A percentile compares a stretch with the other conserved stretches of the same genome.
These are phyloP conservation scores for Meloidogyne hapla DNA, from an alignment of 1,140 invertebrate genomes.

Conservation along the genomic window DNA sequence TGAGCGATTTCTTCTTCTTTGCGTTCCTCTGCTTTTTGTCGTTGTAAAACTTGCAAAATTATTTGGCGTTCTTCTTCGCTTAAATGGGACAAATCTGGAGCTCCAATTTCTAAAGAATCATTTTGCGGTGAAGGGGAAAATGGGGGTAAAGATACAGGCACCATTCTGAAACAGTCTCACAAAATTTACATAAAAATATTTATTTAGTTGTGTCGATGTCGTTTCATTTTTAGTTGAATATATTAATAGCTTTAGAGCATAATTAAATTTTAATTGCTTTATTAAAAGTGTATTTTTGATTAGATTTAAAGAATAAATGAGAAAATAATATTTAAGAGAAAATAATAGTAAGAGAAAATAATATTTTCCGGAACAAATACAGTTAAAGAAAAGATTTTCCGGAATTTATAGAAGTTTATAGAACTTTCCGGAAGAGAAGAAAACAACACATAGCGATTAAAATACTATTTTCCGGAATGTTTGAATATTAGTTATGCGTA, in stretches of 20 bases:
- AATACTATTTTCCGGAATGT: no score
- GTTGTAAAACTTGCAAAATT: constrained; percentile 91
- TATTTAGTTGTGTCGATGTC: neutral
- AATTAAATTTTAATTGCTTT: no score
- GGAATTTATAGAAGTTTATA: no score
- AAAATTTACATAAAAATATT: neutral
- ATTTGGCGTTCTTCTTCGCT: constrained; percentile 93
- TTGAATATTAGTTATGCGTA: no score
- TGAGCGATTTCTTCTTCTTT: constrained; percentile 76
- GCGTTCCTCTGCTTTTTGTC: constrained; percentile 93
- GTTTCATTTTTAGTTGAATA: neutral
- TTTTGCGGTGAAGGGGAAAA: neutral
- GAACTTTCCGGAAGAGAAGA: no score
- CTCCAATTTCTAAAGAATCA: neutral
- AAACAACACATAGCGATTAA: no score
- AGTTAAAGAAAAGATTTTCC: no score
- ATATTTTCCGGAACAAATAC: no score
- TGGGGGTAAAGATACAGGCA: neutral
- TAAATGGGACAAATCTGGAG: constrained; percentile 92
- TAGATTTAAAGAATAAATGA: no score
- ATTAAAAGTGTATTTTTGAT: no score
- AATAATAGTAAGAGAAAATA: no score
- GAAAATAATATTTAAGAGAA: no score
- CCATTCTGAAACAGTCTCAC: neutral
- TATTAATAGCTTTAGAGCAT: neutral